Evolutionary conservation across 1,140 invertebrate genomes (phyloP), one percentile per base, ranked within the genome.

Genomic region (Mycetomoellerius zeteki): DNA sequence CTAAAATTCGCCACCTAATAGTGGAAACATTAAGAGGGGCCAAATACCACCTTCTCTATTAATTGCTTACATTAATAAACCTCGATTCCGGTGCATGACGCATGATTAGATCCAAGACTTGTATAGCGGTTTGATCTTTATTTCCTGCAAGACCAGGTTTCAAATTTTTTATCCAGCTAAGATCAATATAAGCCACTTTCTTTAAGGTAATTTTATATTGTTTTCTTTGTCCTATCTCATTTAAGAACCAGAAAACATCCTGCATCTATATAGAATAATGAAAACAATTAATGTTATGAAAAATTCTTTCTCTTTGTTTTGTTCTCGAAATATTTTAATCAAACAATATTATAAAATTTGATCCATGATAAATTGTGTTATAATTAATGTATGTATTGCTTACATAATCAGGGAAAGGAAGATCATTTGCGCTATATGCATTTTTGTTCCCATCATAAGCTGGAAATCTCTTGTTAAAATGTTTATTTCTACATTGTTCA

Each of bases 101-200:
- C 86, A 99, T 96, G 60, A 99, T 97, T 1, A 99, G 96, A 94
- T 99, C 98, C 2, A 99, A 92, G 69, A 97, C 98, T 94, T 98
- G 97, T 14, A 98, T 93, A 1, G 96, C 96, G 54, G 97, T 96
- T 91, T 97, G 96, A 5, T 98, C 97, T 43, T 6, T 91, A 75
- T 87, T 86, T 93, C 90, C 89, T 94, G 76, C 10, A 95, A 96
- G 77, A 91, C 94, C 91, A 33, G 88, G 80, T 95, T 88, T 85
- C 93, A 97, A 88, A 94, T 93, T 92, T 64, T 95, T 92, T 87
- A 97, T 67, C 78, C 96, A 96, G 33, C 95, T 95, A 10, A 97
- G 91, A 88, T 95, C 95, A 19, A 97, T 94, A 8, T 94, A 90
- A 21, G 95, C 95, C 0, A 96, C 96, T 91, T 95, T 96, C 71